Evolutionary conservation across 2,888 invertebrate genomes (phyloP).

Genomic region (Sphaerophoria rueppellii): DNA sequence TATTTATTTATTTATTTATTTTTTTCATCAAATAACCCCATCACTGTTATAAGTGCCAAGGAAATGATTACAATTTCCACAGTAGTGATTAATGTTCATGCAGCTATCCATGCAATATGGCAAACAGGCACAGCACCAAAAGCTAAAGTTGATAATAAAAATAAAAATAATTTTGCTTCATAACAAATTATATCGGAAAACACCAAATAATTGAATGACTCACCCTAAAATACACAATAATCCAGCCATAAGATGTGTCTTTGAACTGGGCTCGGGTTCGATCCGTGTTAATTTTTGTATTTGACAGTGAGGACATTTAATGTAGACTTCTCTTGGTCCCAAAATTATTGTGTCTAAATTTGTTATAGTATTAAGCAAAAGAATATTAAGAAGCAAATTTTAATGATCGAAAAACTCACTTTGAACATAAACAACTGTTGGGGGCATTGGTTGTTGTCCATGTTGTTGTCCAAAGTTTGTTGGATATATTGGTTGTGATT

Average conservation of each 20-base stretch:
- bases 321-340: constrained; percentile 78
- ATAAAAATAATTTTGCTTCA: background rate
- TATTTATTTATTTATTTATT: too few relatives aligned
- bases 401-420: constrained; percentile 75
- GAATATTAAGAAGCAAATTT: background rate
- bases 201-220: constrained; percentile 64
- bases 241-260: constrained; percentile 79
- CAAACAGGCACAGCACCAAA: constrained; percentile 84
- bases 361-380: background rate
- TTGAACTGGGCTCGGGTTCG: constrained; percentile 78
- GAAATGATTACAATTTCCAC: constrained; percentile 84
- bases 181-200: background rate
- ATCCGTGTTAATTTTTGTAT: constrained; percentile 78
- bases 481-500: constrained; percentile 40
- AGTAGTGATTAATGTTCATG: constrained; percentile 84
- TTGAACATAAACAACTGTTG: constrained; percentile 79
- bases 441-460: constrained; percentile 21
- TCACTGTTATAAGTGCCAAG: constrained; percentile 82
- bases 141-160: constrained; percentile 72
- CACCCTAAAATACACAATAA: constrained; percentile 80
- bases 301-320: constrained; percentile 79
- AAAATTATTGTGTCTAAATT: constrained; percentile 45
- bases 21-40: constrained; percentile 1
- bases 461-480: constrained; percentile 40
- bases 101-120: constrained; percentile 85